Conservation (phyloP, 2,113 vertebrate genomes). For the Galemys pyrenaicus region DNA sequence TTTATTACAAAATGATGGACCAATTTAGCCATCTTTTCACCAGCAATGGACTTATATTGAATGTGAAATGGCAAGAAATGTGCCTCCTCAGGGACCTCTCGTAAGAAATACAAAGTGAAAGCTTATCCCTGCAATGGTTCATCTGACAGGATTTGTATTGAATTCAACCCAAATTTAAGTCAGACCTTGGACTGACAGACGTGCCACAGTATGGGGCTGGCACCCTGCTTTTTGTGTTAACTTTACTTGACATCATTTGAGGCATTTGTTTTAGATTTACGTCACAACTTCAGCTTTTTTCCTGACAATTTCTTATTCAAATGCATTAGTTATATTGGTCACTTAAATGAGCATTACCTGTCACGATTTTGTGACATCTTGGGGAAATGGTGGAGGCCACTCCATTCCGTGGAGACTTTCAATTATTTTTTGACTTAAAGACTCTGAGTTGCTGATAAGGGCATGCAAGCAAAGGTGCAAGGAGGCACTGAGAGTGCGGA, state of each 20-base stretch:
- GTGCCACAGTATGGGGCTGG: slow-evolving; percentile 60
- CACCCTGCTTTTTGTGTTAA: slow-evolving; percentile 77
- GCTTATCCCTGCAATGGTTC: slow-evolving; percentile 79
- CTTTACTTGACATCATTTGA: slow-evolving; percentile 42
- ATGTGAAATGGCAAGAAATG: slow-evolving; percentile 85
- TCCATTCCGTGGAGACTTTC: too few species aligned
- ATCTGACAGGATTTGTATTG: slow-evolving; percentile 69
- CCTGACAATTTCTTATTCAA: slow-evolving; percentile 14
- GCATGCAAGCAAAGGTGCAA: too few species aligned
- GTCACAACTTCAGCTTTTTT: slow-evolving; percentile 4
- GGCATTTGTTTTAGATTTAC: neutral
- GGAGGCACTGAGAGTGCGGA: too few species aligned
- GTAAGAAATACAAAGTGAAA: slow-evolving; percentile 84
- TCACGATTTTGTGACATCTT: too few species aligned
- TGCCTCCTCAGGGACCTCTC: slow-evolving; percentile 86
- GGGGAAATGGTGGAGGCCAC: too few species aligned
- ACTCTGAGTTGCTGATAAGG: too few species aligned
- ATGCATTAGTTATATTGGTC: too few species aligned
- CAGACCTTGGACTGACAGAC: slow-evolving; percentile 78
- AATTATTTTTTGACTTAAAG: too few species aligned
- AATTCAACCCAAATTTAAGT: slow-evolving; percentile 85
- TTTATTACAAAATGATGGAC: slow-evolving; percentile 85
- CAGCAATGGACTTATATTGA: slow-evolving; percentile 86
- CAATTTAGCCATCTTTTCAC: slow-evolving; percentile 86
- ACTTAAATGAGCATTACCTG: too few species aligned